Percentiles rank a stretch among this genome's conserved stretches.
These are phyloP conservation scores for Chitala chitala DNA, from an alignment of 2,113 vertebrate genomes.

Conservation along the genomic window DNA sequence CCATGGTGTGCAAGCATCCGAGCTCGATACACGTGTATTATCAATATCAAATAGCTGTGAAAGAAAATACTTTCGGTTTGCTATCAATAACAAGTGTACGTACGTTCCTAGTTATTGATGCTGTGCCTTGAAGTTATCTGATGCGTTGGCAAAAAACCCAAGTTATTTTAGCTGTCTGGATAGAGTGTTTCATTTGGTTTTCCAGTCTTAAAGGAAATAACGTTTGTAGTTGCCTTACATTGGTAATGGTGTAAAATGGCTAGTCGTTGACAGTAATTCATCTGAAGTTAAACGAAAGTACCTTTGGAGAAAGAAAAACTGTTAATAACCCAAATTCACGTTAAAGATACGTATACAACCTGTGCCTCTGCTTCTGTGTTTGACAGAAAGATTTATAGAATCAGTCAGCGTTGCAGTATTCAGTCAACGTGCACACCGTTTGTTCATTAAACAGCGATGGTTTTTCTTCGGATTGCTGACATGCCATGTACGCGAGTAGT, in stretches of 20 bases:
- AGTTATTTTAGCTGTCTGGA: neutral
- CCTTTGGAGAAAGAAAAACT: too few relatives aligned
- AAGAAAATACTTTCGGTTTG: neutral
- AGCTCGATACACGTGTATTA: neutral
- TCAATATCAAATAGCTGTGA: constrained; percentile 1
- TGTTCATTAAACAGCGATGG: neutral
- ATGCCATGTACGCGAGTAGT: neutral
- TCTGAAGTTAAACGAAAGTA: neutral
- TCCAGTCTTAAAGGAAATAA: constrained; percentile 3
- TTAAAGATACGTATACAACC: neutral
- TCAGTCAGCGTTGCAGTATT: neutral
- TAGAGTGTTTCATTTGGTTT: neutral
- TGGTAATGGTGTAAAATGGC: constrained; percentile 10
- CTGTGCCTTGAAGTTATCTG: neutral
- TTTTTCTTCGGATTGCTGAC: neutral
- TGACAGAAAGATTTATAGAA: neutral
- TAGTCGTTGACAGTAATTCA: neutral
- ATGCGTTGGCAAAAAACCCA: neutral
- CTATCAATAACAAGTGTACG: neutral
- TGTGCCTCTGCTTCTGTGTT: too few relatives aligned
- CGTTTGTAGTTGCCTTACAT: neutral
- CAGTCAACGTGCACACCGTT: neutral
- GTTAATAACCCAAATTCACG: neutral
- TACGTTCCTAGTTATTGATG: neutral
- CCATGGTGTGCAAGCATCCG: neutral